Conservation (phyloP, 2,113 vertebrate genomes). For the Mellivora capensis region DNA sequence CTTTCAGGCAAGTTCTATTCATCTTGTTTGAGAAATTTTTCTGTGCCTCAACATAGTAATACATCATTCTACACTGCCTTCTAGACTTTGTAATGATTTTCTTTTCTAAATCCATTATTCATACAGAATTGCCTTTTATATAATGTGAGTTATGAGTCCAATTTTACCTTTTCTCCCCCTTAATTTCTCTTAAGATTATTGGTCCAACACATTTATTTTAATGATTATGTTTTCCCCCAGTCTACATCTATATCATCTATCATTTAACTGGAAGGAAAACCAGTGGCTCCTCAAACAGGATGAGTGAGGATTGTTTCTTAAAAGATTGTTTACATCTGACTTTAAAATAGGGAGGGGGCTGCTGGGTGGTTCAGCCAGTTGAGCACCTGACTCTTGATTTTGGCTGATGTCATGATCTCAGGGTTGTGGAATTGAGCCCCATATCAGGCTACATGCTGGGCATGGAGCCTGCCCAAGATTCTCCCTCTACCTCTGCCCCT, state of each 20-base stretch:
- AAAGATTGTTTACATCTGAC: neutral
- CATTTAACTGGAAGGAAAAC: neutral
- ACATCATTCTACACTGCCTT: neutral
- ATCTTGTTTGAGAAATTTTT: neutral
- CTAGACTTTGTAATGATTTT: neutral
- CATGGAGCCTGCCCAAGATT: too few species aligned
- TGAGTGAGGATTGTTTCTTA: neutral
- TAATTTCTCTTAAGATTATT: neutral
- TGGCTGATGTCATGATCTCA: too few species aligned
- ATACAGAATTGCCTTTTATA: neutral
- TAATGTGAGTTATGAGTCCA: neutral
- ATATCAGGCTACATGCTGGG: too few species aligned
- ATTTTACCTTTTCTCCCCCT: neutral
- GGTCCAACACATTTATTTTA: neutral
- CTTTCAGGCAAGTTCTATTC: neutral
- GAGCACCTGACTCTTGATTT: too few species aligned
- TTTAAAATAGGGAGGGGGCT: neutral
- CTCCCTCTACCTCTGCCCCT: too few species aligned
- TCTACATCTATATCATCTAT: neutral
- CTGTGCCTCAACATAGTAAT: neutral
- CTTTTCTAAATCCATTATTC: neutral
- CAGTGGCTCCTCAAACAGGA: neutral
- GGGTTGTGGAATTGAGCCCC: too few species aligned
- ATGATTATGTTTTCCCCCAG: neutral
- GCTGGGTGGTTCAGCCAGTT: too few species aligned